Base-by-base conservation (phyloP, 2,113 vertebrate species). In the Noturus placidus region DNA sequence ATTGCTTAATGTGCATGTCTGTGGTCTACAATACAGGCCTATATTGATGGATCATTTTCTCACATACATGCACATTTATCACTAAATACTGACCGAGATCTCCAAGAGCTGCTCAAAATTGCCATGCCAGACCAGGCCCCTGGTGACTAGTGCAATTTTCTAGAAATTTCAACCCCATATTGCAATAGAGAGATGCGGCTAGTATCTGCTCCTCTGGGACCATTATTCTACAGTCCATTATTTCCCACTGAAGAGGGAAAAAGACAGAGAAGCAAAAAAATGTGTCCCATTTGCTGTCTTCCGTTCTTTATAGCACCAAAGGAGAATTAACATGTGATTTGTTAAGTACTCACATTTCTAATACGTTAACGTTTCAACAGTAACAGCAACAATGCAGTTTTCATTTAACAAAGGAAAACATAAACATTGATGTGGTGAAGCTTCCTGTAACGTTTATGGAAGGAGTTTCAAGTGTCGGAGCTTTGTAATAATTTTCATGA, bases 141-240 rank as follows among this genome's bases (percentile, higher is more conserved):
- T 2, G 20, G 86, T 63, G 86, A 82, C 80, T 83, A 63, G 54
- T 70, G 67, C 54, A 82, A 70, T 87, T 82, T 59, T 87, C 79
- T 54, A 15, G 38, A 80, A 74, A 74, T 82, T 50, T 42, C 15
- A 27, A 72, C 67, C 56, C 59, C 54, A 63, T 74, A 83, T 82
- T 63, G 86, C 86, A 25, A 50, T 27, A 59, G 8, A 69, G 30
- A 72, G 86, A 52, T 35, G 22, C 5, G 33, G 56, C 63, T 30
- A 20, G 27, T 27, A 81, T 82, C 86, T 72, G 67, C 65, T 87
- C 65, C 67, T 87, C 9, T n/a, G 86, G 38, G 86, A 82, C 30
- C 7, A 27, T 65, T 65, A 63, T 83, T 61, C n/a, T 46, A 52
- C 35, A 46, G 67, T 57, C 59, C 79, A 67, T 82, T 87, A 82